Evolutionary conservation across 2,113 vertebrate genomes (phyloP), one percentile per base, ranked within the genome.

Genomic region (Zootoca vivipara): DNA sequence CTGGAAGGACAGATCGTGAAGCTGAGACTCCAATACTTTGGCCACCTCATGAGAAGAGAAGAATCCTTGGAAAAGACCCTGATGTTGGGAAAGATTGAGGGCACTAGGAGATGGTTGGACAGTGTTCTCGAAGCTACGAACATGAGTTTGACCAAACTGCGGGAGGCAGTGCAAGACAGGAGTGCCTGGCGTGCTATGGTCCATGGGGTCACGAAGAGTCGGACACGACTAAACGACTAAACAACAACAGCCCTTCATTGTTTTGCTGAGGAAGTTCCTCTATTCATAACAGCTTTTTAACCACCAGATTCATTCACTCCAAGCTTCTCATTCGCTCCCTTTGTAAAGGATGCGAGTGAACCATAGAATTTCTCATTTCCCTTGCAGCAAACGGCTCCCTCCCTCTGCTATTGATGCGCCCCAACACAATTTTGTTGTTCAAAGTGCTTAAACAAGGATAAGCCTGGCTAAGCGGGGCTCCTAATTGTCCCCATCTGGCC

Each of bases 361-460:
- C 20, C 2, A n/a, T 26, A 2, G 52, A 16, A 26, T 82, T 82
- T 58, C 78, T 56, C 78, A n/a, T 33, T 46, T 26, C 80, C 80
- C 62, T 65, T 10, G n/a, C 35, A 62, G 22, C 30, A 22, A 78
- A 80, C 28, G 58, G 30, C 18, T 18, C 78, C 7, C 3, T 18
- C 16, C 4, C 52, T 33, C 8, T 33, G 18, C 33, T 38, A 26
- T 40, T 65, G 58, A 65, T 65, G 33, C 35, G 40, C 80, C 33
- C 26, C 33, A 82, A 82, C 38, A 65, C 33, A 40, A 38, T 65
- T 35, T 28, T 40, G 80, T 64, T 79, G 30, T 79, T 65, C 33
- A 40, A 40, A 65, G 80, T 65, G 62, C 80, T 65, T 64, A 82
- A 82, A 67, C 80, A 65, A 82, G 80, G 80, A 82, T 65, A 65